Base-by-base conservation (phyloP, 2,113 vertebrate genomes). In the Tor tambroides region DNA sequence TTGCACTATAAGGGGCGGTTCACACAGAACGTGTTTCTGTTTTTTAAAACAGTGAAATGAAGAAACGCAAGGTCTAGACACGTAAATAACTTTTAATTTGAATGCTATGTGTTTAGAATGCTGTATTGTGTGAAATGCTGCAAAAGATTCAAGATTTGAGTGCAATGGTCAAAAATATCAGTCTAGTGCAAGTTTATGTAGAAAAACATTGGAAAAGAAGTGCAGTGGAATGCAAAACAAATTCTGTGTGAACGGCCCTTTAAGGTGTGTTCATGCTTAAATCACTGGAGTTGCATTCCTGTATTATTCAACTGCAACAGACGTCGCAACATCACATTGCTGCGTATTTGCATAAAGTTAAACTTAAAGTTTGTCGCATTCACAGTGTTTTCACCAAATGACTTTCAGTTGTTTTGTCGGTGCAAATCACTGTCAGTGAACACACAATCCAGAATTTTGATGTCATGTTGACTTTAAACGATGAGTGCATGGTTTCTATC, bases 391-490 rank as follows among this genome's bases (percentile, higher is more conserved):
- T n/a, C 56, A 3, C 8, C 21, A 23, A 59, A 49, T 11, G 54
- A 59, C 54, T 59, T 51, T 51, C 14, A 54, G 6, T 19, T 19
- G 51, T 5, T 54, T 59, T n/a, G 56, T 59, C 21, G 8, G 56
- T 59, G 56, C 56, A 59, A 59, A 51, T 4, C 59, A 63, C 59
- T 10, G 56, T n/a, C 56, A 61, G 7, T 6, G 32, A 32, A 46
- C 43, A 23, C 35, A 46, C 0, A 46, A 46, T 0, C 43, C 43
- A 46, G 43, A 46, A 46, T 12, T 46, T 46, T 46, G 43, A 77
- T 51, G 28, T 77, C 74, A 77, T 77, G 74, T 77, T 77, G 74
- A 51, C 74, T 77, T 51, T 77, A 77, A 77, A 49, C 12, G 0
- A 30, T 19, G n/a, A 51, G 10, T 77, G 77, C 65, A n/a, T 80